A percentile compares a stretch with the other conserved stretches of the same genome.
These are phyloP conservation scores for Hermaeophaga mercurialis DNA, from an alignment of 2,888 invertebrate genomes.

Conservation along the genomic window DNA sequence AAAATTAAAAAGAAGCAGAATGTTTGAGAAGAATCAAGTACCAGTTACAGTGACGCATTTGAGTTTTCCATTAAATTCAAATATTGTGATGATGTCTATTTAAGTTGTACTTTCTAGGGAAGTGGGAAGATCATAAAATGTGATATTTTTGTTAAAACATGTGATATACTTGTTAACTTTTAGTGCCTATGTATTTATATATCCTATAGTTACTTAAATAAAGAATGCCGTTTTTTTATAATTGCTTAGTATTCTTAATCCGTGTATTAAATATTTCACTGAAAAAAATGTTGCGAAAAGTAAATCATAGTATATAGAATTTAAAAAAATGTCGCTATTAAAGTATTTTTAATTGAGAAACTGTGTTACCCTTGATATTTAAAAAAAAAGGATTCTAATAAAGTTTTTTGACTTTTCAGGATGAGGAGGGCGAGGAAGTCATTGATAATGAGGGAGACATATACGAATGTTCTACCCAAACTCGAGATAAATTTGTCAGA, in stretches of 20 bases:
- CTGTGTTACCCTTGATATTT: too few relatives aligned
- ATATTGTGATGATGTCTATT: constrained; percentile 9
- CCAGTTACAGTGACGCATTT: constrained; percentile 51
- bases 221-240: too few relatives aligned
- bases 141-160: neutral
- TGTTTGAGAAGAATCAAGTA: constrained; percentile 52
- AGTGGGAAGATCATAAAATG: neutral
- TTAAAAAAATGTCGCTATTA: too few relatives aligned
- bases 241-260: too few relatives aligned
- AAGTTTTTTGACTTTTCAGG: neutral
- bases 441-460: neutral
- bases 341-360: too few relatives aligned
- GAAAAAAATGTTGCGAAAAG: too few relatives aligned
- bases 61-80: constrained; percentile 37
- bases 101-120: too few relatives aligned
- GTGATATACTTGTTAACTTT: neutral
- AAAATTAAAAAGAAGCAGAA: constrained; percentile 53
- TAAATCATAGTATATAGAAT: too few relatives aligned
- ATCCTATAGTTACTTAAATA: too few relatives aligned
- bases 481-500: constrained; percentile 4
- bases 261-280: too few relatives aligned
- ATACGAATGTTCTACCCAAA: constrained; percentile 8
- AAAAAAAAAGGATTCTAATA: too few relatives aligned
- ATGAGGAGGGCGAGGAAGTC: neutral
- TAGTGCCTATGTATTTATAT: too few relatives aligned